Percentiles rank a stretch among this genome's conserved stretches.
Conservation (phyloP, 1,140 invertebrate genomes). For the Neotoxoptera formosana region DNA sequence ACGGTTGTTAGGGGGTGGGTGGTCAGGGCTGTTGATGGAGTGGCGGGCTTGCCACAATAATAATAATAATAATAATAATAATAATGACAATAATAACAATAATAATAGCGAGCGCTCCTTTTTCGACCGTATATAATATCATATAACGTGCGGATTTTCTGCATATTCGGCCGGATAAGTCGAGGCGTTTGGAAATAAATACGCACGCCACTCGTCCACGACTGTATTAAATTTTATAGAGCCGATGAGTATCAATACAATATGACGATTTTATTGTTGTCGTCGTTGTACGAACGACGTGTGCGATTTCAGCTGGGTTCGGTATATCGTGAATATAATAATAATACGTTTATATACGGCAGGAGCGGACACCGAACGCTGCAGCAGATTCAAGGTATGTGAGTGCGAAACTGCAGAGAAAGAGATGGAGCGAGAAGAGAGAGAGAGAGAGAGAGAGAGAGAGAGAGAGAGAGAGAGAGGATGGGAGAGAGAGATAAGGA, state of each 20-base stretch:
- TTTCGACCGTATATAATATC: conserved; percentile 11
- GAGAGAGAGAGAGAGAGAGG: no score
- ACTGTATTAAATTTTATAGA: conserved; percentile 47
- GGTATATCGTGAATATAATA: background rate
- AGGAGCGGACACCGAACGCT: background rate
- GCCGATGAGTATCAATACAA: conserved; percentile 32
- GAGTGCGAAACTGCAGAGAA: no score
- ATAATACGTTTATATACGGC: background rate
- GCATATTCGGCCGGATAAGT: conserved; percentile 30
- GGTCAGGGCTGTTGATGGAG: background rate
- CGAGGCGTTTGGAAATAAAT: conserved; percentile 13
- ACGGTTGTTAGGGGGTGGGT: background rate
- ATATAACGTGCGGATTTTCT: conserved; percentile 39
- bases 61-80: conserved; percentile 8
- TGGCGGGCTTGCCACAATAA: background rate
- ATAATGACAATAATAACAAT: background rate
- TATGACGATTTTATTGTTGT: conserved; percentile 30
- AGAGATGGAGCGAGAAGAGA: no score
- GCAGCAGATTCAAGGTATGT: background rate
- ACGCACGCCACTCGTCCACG: conserved; percentile 40
- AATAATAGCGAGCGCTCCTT: background rate
- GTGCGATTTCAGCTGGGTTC: background rate
- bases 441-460: background rate
- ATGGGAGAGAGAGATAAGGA: no score
- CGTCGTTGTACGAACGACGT: background rate